Base-by-base conservation (phyloP, 2,888 invertebrate genomes). In the Trachelus troglodyta region DNA sequence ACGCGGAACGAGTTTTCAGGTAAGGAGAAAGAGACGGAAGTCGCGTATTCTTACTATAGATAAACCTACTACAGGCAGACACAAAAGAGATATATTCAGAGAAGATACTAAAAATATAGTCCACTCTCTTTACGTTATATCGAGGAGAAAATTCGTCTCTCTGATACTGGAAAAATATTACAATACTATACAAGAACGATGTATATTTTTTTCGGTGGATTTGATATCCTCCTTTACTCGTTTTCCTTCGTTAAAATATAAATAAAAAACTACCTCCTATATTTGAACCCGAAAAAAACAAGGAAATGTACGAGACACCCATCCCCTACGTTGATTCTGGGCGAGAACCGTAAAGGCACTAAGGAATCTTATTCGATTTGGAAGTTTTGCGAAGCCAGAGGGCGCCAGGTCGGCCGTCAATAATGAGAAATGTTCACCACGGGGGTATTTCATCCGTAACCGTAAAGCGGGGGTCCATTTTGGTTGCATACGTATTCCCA, bases 401-500 rank as follows among this genome's bases (percentile, higher is more conserved):
- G 33, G 33, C 83, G 79, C 80, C 84, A 83, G 87, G 87, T 87
- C 88, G 85, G 85, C 85, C 87, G 87, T 87, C 88, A 87, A 87
- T 87, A 86, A 88, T 88, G 87, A 88, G 88, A 88, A 88, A 87
- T 87, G 86, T 85, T 85, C 84, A 83, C 85, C 84, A 81, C 82
- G 78, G 83, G 85, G 82, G 82, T 81, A 83, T 85, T 79, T 81
- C 33, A 40, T 40, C 56, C 56, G 31, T 31, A 74, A 35, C 74
- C 30, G 37, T n/a, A 34, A 74, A 78, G 80, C 79, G 79, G 81
- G 75, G 79, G 77, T 79, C 75, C 80, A 76, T 78, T 73, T 73
- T 77, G 82, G 81, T 76, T 74, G 80, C 79, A 76, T 80, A 81
- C 79, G 84, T 83, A 88, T 88, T 88, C 88, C 78, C 78, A 84